Percentiles rank a stretch among this genome's conserved stretches.
Evolutionary conservation across 2,888 invertebrate genomes (phyloP).

Genomic region (Melieria omissa): DNA sequence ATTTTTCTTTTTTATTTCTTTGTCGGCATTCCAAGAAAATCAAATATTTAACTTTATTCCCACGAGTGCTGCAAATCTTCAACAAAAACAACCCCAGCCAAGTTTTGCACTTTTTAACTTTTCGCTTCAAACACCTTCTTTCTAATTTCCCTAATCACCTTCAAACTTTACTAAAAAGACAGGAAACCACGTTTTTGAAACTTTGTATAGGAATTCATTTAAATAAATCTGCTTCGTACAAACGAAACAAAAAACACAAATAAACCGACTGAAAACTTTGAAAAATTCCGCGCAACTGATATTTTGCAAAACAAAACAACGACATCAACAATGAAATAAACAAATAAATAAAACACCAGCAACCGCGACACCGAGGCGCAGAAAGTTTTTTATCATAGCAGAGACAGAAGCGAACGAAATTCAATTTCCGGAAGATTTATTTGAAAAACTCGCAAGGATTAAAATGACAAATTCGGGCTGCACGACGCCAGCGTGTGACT

Average conservation of each 20-base stretch:
- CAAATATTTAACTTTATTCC: too few species aligned
- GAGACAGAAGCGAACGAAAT: slow-evolving; percentile 10
- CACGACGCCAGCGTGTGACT: slow-evolving; percentile 5
- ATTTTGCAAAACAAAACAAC: background rate
- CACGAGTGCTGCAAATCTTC: too few species aligned
- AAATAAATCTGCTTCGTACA: background rate
- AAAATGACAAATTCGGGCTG: slow-evolving; percentile 17
- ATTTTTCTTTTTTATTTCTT: too few species aligned
- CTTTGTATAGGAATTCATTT: background rate
- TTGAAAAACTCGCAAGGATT: slow-evolving; percentile 22
- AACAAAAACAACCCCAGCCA: too few species aligned
- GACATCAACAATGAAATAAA: background rate
- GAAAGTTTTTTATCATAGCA: slow-evolving; percentile 7
- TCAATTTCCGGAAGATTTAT: slow-evolving; percentile 29
- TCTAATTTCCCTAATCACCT: too few species aligned
- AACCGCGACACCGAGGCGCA: background rate
- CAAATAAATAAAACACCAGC: background rate
- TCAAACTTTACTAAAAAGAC: too few species aligned
- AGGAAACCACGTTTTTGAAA: background rate
- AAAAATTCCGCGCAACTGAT: background rate
- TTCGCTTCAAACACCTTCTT: too few species aligned
- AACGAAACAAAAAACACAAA: background rate
- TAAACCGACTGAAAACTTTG: background rate
- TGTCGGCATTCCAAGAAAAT: too few species aligned
- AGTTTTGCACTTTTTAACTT: too few species aligned